Conservation (phyloP, 92 coral and sea anemone genomes). For the Metridium senile region DNA sequence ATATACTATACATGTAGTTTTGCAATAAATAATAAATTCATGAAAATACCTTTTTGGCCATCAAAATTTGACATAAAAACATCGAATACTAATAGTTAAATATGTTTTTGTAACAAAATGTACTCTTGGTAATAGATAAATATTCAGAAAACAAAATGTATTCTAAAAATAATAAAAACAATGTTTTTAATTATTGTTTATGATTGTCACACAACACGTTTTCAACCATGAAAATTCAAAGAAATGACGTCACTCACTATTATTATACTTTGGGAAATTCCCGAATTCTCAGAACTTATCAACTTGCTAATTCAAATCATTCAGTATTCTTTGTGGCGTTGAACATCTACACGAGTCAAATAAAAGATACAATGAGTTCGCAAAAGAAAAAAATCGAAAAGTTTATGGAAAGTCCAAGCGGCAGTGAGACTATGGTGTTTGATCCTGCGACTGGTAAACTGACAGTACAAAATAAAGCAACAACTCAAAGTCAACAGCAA, state of each 20-base stretch:
- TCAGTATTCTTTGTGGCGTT: not conserved
- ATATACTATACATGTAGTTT: no score
- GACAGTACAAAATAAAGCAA: conserved; percentile 41
- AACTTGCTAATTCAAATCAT: not conserved
- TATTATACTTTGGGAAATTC: not conserved
- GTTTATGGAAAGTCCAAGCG: conserved; percentile 24
- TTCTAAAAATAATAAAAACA: no score
- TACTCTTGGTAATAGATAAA: no score
- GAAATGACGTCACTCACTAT: not conserved
- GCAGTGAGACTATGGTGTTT: conserved; percentile 40
- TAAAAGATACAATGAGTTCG: conserved; percentile 15
- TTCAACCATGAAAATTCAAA: not conserved
- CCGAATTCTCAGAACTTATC: not conserved
- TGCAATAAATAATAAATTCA: no score
- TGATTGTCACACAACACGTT: not conserved
- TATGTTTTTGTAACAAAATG: no score
- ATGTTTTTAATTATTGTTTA: no score
- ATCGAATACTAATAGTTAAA: no score
- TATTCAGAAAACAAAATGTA: no score
- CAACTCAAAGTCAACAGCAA: conserved; percentile 23
- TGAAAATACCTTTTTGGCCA: no score
- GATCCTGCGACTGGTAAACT: conserved; percentile 85
- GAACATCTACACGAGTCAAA: not conserved
- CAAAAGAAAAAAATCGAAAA: conserved; percentile 12
- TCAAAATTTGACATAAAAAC: no score